Conservation (phyloP, 2,888 invertebrate species). For the Salpingus planirostris region DNA sequence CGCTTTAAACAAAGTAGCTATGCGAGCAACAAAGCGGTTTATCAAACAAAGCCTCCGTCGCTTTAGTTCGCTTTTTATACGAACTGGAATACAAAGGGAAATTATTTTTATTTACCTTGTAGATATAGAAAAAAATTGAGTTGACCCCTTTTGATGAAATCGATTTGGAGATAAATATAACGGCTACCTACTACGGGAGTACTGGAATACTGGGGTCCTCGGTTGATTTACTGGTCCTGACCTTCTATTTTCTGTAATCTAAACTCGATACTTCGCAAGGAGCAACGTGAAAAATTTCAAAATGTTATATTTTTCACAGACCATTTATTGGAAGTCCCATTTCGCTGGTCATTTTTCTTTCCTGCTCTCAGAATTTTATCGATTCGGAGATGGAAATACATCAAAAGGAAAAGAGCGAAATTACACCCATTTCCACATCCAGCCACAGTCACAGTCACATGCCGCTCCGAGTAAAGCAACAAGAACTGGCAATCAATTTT, state of each 20-base stretch:
- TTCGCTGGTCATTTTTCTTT: slow-evolving; percentile 16
- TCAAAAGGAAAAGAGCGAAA: slow-evolving; percentile 11
- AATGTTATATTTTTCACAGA: slow-evolving; percentile 17
- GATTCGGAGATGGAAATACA: slow-evolving; percentile 12
- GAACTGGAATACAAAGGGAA: slow-evolving; percentile 6
- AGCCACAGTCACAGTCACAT: too few relatives aligned
- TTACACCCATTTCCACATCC: slow-evolving; percentile 10
- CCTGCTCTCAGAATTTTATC: slow-evolving; percentile 12
- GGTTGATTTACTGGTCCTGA: slow-evolving; percentile 12
- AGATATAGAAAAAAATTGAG: slow-evolving; percentile 3
- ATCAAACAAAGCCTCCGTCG: slow-evolving; percentile 3
- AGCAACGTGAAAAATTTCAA: slow-evolving; percentile 15
- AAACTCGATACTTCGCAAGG: slow-evolving; percentile 15
- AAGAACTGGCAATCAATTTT: too few relatives aligned
- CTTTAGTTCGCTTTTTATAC: slow-evolving; percentile 7
- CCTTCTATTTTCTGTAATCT: slow-evolving; percentile 11
- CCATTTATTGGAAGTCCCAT: slow-evolving; percentile 16
- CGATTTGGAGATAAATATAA: slow-evolving; percentile 8
- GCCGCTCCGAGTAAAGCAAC: too few relatives aligned
- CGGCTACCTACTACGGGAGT: too few relatives aligned
- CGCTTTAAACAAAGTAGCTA: slow-evolving; percentile 9
- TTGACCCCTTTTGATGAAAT: slow-evolving; percentile 2
- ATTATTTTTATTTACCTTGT: slow-evolving; percentile 10
- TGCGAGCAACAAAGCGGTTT: slow-evolving; percentile 5
- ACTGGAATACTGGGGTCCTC: slow-evolving; percentile 2